A percentile compares a stretch with the other conserved stretches of the same genome.
phyloP scores from a whole-genome alignment of 2,113 vertebrate genomes.

The Saguinus imperator region DNA sequence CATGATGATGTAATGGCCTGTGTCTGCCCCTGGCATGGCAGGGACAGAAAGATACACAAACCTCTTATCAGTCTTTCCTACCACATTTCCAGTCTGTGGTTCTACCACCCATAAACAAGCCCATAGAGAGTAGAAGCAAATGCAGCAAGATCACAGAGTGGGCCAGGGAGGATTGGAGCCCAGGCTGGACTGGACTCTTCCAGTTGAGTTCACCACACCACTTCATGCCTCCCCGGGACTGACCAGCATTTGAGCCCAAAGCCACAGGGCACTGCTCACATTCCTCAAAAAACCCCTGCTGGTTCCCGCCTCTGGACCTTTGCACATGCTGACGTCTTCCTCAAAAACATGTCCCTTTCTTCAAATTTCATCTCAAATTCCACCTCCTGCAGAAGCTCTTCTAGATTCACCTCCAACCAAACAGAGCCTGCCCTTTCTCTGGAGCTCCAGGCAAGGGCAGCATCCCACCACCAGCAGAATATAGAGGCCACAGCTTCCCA shows the following conservation, averaged over 20 bases:
- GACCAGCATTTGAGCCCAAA: background rate
- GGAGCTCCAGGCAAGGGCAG: background rate
- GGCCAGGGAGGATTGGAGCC: accelerated
- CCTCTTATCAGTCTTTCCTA: background rate
- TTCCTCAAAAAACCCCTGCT: background rate
- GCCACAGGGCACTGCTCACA: background rate
- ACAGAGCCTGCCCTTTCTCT: background rate
- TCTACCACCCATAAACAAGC: background rate
- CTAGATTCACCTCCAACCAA: background rate
- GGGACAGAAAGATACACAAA: accelerated
- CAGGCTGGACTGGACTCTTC: too few species aligned
- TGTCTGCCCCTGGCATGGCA: accelerated
- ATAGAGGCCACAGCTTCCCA: accelerated
- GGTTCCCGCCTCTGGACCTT: background rate
- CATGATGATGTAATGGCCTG: accelerated
- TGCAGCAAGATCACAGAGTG: accelerated
- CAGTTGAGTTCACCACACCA: accelerated
- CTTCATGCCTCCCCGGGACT: background rate
- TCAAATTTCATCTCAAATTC: background rate
- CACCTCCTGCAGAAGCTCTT: background rate
- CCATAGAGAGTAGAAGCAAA: background rate
- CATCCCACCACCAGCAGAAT: accelerated
- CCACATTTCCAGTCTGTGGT: background rate
- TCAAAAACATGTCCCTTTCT: background rate
- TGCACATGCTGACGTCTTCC: background rate